Percentiles rank a stretch among this genome's conserved stretches.
phyloP scores from a whole-genome alignment of 2,797 vertebrate species.

The Tokudaia muenninki region DNA sequence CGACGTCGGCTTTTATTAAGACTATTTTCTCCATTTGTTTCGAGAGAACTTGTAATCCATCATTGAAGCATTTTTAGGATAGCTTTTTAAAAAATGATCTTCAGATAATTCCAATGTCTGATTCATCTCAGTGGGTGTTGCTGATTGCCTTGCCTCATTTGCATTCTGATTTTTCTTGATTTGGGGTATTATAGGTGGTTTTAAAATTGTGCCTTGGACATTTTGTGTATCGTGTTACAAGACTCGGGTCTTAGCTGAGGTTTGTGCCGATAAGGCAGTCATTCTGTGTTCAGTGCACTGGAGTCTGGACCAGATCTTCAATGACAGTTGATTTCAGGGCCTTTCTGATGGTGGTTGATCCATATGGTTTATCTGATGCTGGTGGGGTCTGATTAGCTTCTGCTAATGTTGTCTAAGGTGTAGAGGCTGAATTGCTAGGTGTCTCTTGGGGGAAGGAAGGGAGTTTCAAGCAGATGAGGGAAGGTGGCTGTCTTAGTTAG shows the following conservation, averaged over 20 bases:
- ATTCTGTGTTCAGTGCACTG: background rate
- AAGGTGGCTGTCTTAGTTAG: background rate
- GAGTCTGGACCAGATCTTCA: background rate
- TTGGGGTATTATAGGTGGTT: constrained; percentile 24
- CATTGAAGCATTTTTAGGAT: constrained; percentile 46
- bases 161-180: constrained; percentile 56
- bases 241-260: background rate
- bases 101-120: constrained; percentile 36
- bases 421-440: too few relatives aligned
- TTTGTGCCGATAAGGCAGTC: background rate
- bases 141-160: constrained; percentile 60
- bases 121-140: constrained; percentile 51
- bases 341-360: background rate
- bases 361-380: background rate
- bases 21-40: constrained; percentile 58
- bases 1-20: constrained; percentile 44
- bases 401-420: background rate
- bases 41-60: constrained; percentile 33
- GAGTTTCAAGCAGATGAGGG: background rate
- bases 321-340: background rate
- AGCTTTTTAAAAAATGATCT: constrained; percentile 40
- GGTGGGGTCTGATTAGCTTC: background rate
- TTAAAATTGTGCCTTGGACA: constrained; percentile 42
- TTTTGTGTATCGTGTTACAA: constrained; percentile 13
- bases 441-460: background rate